These are phyloP conservation scores for Synanthedon vespiformis DNA, from an alignment of 2,888 invertebrate genomes.

Conservation along the genomic window DNA sequence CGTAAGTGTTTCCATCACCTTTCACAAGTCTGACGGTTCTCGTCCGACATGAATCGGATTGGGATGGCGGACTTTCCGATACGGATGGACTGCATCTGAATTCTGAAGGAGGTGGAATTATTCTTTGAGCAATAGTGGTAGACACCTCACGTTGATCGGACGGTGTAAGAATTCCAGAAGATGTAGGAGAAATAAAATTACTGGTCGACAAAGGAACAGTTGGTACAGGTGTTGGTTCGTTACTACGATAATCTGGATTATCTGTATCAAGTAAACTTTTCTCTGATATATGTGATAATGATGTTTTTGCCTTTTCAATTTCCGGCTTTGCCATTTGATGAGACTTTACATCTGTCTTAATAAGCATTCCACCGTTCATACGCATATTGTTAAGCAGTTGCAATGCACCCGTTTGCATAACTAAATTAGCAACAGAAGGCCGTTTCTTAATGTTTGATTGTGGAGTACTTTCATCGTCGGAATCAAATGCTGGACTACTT, in stretches of 20 bases:
- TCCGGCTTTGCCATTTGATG: conserved; percentile 44
- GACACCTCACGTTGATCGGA: conserved; percentile 55
- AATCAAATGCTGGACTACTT: conserved; percentile 94
- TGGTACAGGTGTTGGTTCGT: conserved; percentile 34
- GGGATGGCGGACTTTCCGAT: conserved; percentile 74
- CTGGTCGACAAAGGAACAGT: conserved; percentile 38
- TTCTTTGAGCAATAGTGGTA: conserved; percentile 73
- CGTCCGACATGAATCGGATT: conserved; percentile 65
- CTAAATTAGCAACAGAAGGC: conserved; percentile 76
- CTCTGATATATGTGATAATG: conserved; percentile 74
- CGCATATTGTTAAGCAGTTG: conserved; percentile 67
- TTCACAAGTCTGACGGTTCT: conserved; percentile 68
- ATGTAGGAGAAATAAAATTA: conserved; percentile 47
- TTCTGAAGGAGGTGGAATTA: conserved; percentile 80
- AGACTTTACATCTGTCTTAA: conserved; percentile 49
- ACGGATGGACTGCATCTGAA: conserved; percentile 77
- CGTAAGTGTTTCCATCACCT: conserved; percentile 75
- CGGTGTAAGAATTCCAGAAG: conserved; percentile 54
- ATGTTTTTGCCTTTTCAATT: conserved; percentile 45
- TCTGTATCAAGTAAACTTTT: conserved; percentile 74
- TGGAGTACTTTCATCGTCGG: conserved; percentile 88
- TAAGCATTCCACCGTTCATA: conserved; percentile 66
- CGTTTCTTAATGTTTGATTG: conserved; percentile 71
- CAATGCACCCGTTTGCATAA: conserved; percentile 74
- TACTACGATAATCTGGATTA: conserved; percentile 51